These are phyloP conservation scores for Podarcis siculus DNA, from an alignment of 2,797 vertebrate species.

Conservation along the genomic window DNA sequence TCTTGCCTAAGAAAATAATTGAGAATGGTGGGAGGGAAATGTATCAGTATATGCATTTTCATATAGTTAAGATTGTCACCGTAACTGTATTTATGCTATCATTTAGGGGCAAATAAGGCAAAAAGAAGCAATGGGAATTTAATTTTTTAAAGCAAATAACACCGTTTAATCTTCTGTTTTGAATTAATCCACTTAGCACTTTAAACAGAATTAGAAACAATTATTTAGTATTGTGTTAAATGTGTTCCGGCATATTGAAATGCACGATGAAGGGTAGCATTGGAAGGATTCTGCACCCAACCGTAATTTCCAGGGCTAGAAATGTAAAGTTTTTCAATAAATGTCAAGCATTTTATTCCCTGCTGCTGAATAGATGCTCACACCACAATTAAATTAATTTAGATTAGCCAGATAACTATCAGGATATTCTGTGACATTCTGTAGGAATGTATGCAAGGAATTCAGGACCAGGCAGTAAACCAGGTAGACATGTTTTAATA, in stretches of 20 bases:
- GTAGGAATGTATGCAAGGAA: background rate
- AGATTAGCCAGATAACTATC: background rate
- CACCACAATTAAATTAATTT: background rate
- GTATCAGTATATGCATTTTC: background rate
- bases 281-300: background rate
- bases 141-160: background rate
- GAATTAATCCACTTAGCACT: background rate
- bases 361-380: background rate
- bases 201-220: background rate
- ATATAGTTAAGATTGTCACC: background rate
- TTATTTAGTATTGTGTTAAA: conserved; percentile 8
- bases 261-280: background rate
- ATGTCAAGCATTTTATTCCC: too few relatives aligned
- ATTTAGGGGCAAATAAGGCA: background rate
- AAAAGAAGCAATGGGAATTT: background rate
- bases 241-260: background rate
- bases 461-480: background rate
- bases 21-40: too few relatives aligned
- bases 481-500: background rate
- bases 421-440: background rate
- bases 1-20: background rate
- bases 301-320: background rate
- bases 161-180: background rate
- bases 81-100: background rate
- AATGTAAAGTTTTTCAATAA: background rate